Evolutionary conservation across 2,113 vertebrate species (phyloP), one percentile per base, ranked within the genome.

Genomic region (Apteryx mantelli): DNA sequence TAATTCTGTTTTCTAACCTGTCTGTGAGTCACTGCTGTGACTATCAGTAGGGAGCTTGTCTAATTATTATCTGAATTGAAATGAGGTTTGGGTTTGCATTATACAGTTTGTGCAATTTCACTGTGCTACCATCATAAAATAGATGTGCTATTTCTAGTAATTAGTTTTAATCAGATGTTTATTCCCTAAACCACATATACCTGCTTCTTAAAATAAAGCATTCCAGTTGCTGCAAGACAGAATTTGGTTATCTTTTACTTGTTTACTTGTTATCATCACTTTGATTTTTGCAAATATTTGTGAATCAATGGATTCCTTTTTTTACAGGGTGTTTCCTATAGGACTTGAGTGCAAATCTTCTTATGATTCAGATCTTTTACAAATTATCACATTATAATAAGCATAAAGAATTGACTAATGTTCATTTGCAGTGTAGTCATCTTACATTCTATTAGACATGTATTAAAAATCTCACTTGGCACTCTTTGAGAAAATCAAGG

Each of bases 21-120:
- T 87, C 28, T 88, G 71, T 76, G 61, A 92, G 66, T 74, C 70
- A 63, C 75, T 88, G 58, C 78, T 60, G 74, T 82, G 89, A 48
- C 70, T 95, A 53, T 74, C 92, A 82, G 24, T 32, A 66, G 78
- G 60, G 55, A 92, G 32, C 36, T 91, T 88, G 58, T 80, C 84
- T 94, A 89, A 91, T 94, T 94, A 88, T 82, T 86, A 76, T 87
- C 70, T 77, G 60, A 86, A 94, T 18, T 91, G 84, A 78, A 75
- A 38, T 5, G 42, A 91, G 64, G 36, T 42, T 87, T 83, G 13
- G 8, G 11, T 93, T 95, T 83, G 64, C 68, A 34, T 95, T 93
- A 48, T 68, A 26, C 3, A 74, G 28, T 28, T 91, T 52, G 74
- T 40, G 82, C 36, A 95, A 95, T 94, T 80, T 77, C 66, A 76